Conservation (phyloP, 92 coral and sea anemone genomes). For the Zoanthus sansibaricus region DNA sequence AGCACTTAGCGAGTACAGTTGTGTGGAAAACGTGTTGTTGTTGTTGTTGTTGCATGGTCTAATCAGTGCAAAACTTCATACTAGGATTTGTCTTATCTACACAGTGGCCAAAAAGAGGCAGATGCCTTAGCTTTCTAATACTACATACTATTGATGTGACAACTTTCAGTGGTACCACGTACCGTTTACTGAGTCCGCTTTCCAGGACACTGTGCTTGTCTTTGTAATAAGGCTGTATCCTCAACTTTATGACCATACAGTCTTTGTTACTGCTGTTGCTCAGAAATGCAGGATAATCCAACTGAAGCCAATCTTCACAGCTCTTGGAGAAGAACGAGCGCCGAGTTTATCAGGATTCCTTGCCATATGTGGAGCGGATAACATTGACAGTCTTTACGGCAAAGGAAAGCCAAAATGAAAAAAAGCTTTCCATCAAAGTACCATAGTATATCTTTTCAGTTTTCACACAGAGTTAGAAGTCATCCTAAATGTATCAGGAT, state of each 20-base stretch:
- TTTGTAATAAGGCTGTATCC: constrained; percentile 5
- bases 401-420: neutral
- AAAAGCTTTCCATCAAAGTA: constrained; percentile 3
- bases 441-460: neutral
- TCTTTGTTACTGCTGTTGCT: neutral
- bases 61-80: too few species aligned
- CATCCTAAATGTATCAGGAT: neutral
- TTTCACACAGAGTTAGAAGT: neutral
- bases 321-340: constrained; percentile 8
- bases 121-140: neutral
- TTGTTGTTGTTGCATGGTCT: too few species aligned
- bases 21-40: too few species aligned
- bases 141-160: neutral
- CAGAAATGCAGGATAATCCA: neutral
- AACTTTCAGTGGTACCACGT: neutral
- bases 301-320: constrained; percentile 12
- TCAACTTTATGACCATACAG: constrained; percentile 18
- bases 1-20: too few species aligned
- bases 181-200: neutral
- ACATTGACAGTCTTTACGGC: constrained; percentile 3
- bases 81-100: too few species aligned
- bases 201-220: constrained; percentile 16
- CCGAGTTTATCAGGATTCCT: constrained; percentile 1
- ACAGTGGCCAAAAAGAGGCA: constrained; percentile 10
- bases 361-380: neutral